Conservation (phyloP, 2,888 invertebrate species). For the Drosophila monieri region DNA sequence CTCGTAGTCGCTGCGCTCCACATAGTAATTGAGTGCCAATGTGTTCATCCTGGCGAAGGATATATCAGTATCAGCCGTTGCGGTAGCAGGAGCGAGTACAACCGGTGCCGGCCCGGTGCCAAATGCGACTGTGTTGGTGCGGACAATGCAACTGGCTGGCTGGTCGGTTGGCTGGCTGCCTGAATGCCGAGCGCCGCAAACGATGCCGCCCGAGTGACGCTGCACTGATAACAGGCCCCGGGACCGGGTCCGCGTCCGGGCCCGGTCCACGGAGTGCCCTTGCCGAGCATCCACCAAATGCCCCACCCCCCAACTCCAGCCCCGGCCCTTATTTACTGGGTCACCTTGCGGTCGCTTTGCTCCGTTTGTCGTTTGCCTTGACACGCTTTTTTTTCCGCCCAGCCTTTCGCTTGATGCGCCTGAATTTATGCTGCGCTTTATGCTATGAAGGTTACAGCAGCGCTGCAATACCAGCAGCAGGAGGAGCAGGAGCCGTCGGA, state of each 20-base stretch:
- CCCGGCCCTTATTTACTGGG: constrained; percentile 67
- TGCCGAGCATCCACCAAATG: constrained; percentile 30
- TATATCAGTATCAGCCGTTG: neutral
- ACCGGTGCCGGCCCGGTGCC: constrained; percentile 80
- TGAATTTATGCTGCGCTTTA: constrained; percentile 72
- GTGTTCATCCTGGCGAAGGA: constrained; percentile 56
- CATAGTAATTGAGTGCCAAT: constrained; percentile 68
- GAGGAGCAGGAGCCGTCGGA: constrained; percentile 22
- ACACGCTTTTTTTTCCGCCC: constrained; percentile 62
- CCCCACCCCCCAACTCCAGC: constrained; percentile 10
- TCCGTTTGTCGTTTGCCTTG: constrained; percentile 57
- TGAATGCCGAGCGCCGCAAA: constrained; percentile 31
- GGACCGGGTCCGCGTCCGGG: constrained; percentile 16
- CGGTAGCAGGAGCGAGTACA: constrained; percentile 58
- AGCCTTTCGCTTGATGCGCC: constrained; percentile 44
- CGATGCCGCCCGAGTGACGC: constrained; percentile 57
- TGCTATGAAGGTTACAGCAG: constrained; percentile 35
- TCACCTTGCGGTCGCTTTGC: constrained; percentile 58
- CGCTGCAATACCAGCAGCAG: constrained; percentile 29
- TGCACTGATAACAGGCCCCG: constrained; percentile 60
- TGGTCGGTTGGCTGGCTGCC: constrained; percentile 15
- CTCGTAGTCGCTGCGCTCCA: constrained; percentile 70
- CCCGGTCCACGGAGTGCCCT: constrained; percentile 30
- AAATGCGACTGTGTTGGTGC: constrained; percentile 81
- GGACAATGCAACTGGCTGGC: constrained; percentile 76